Conservation (phyloP, 1,140 invertebrate species). For the Aphidius ervi region DNA sequence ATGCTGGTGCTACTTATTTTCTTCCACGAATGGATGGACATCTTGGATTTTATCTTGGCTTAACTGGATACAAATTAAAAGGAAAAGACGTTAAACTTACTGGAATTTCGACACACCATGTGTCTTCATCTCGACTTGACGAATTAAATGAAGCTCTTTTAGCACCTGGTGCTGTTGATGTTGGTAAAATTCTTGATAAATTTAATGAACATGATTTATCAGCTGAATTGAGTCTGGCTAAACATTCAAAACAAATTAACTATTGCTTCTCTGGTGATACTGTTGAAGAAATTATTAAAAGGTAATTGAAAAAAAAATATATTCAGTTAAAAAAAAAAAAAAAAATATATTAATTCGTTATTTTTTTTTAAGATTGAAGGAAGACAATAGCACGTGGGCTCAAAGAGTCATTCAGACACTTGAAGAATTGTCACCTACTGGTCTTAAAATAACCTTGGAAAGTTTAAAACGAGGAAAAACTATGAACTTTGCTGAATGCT, state of each 20-base stretch:
- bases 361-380: constrained; percentile 32
- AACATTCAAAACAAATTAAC: constrained; percentile 70
- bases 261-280: constrained; percentile 69
- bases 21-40: constrained; percentile 81
- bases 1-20: constrained; percentile 93
- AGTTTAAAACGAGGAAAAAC: too few species aligned
- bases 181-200: constrained; percentile 60
- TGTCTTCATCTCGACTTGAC: constrained; percentile 64
- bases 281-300: constrained; percentile 77
- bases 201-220: constrained; percentile 53
- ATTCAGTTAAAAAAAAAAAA: not conserved
- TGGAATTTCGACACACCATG: constrained; percentile 92
- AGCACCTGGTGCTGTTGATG: constrained; percentile 55
- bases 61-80: constrained; percentile 79
- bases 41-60: constrained; percentile 88
- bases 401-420: constrained; percentile 61
- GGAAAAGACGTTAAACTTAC: constrained; percentile 78
- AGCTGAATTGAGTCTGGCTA: constrained; percentile 69
- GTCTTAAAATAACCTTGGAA: constrained; percentile 82
- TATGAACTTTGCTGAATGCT: too few species aligned
- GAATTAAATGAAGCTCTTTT: constrained; percentile 68
- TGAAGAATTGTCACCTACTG: constrained; percentile 86
- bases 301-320: constrained; percentile 49
- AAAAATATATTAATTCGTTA: constrained; percentile 4
- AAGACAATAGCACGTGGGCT: constrained; percentile 58